Base-by-base conservation (phyloP, 2,797 vertebrate genomes). In the Sardinella longiceps region DNA sequence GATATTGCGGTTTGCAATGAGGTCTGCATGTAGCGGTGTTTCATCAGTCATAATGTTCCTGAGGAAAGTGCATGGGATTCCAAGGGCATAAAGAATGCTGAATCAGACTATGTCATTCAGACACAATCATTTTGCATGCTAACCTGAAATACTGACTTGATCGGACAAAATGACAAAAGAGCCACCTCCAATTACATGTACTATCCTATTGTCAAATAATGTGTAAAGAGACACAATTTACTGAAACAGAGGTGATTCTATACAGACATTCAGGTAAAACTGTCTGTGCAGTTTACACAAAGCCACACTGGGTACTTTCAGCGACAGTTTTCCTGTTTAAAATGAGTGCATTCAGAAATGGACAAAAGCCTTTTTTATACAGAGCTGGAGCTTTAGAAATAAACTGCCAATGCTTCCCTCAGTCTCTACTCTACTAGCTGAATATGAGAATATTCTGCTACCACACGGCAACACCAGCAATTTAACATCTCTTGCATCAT, bases 1-100 rank as follows among this genome's bases (percentile, higher is more conserved):
- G 6, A 39, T 45, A 80, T 83, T 86, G 37, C 80, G 66, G 46
- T 85, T 25, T 46, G 30, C 25, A 82, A 80, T 81, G 51, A 58
- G 63, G 28, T 80, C 70, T 82, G 60, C 10, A 48, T 74, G 56
- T 85, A 63, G 86, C 9, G 28, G 30, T 15, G 37, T 45, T 20
- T 18, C 74, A 48, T 51, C 12, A 15, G n/a, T 46, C 37, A 11
- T 43, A 1, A 23, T 77, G 37, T 39, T 43, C 4, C 37, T 9
- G 70, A 39, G 37, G 37, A 43, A 9, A 33, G 5, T 33, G 15
- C 10, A 4, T 39, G 37, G 70, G 33, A 77, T 39, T 77, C 20
- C 70, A 77, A 20, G 43, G 33, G 7, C 46, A 6, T 48, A 48
- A 12, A 37, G 39, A 20, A 77, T 43, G 15, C 6, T 20, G 63